Conservation (phyloP, 2,113 vertebrate genomes). For the Pseudonaja textilis region DNA sequence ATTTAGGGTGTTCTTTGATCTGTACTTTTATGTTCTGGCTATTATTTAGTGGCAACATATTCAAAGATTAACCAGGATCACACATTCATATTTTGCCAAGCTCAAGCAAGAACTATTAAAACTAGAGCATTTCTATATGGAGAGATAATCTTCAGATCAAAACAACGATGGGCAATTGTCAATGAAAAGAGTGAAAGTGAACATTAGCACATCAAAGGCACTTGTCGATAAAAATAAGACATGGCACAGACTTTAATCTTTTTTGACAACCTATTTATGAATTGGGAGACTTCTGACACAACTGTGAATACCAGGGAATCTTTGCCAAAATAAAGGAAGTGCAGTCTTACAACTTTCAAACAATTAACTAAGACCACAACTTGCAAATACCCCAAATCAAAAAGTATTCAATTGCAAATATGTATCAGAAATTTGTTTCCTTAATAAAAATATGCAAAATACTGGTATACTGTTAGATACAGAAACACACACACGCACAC, state of each 20-base stretch:
- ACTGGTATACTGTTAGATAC: slow-evolving; percentile 5
- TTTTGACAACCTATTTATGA: slow-evolving; percentile 82
- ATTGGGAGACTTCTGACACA: slow-evolving; percentile 81
- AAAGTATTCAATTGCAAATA: slow-evolving; percentile 79
- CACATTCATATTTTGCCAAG: slow-evolving; percentile 59
- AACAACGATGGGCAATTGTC: slow-evolving; percentile 81
- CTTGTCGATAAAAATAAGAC: slow-evolving; percentile 76
- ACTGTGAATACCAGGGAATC: slow-evolving; percentile 85
- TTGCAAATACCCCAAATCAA: slow-evolving; percentile 83
- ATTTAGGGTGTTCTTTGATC: neutral
- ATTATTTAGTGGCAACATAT: slow-evolving; percentile 38
- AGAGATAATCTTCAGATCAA: slow-evolving; percentile 65
- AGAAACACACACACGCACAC: slow-evolving; percentile 23
- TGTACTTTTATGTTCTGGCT: slow-evolving; percentile 29
- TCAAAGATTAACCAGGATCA: slow-evolving; percentile 24
- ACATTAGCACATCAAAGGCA: slow-evolving; percentile 94
- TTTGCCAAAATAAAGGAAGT: slow-evolving; percentile 78
- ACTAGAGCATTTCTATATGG: slow-evolving; percentile 46
- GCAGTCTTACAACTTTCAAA: slow-evolving; percentile 80
- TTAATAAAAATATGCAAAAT: slow-evolving; percentile 65
- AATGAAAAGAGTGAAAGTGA: slow-evolving; percentile 76
- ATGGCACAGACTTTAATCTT: slow-evolving; percentile 88
- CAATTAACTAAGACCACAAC: slow-evolving; percentile 49
- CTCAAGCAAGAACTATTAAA: slow-evolving; percentile 59
- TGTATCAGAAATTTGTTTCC: slow-evolving; percentile 58